These are phyloP conservation scores for Drosophila antonietae DNA, from an alignment of 2,888 invertebrate genomes.

Conservation along the genomic window DNA sequence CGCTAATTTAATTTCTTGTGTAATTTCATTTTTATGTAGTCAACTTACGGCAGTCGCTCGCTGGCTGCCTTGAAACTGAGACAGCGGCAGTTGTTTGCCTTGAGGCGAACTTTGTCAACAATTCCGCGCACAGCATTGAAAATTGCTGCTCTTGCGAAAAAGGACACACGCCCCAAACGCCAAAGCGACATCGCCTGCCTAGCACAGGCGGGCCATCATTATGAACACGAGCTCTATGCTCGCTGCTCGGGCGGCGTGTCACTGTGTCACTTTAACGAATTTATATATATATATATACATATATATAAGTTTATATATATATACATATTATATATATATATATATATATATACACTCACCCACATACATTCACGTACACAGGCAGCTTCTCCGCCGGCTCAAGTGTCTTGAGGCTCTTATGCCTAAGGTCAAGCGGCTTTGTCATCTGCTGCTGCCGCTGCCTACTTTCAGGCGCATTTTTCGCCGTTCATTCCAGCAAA, in stretches of 20 bases:
- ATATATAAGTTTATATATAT: background rate
- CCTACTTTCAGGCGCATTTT: constrained; percentile 59
- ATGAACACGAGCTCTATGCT: constrained; percentile 50
- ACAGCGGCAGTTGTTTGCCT: constrained; percentile 62
- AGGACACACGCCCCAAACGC: constrained; percentile 33
- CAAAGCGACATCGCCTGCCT: constrained; percentile 12
- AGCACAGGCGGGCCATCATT: constrained; percentile 63
- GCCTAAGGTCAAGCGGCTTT: constrained; percentile 75
- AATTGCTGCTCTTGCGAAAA: constrained; percentile 71
- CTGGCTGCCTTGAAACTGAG: constrained; percentile 72
- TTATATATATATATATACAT: constrained; percentile 23
- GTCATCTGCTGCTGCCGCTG: constrained; percentile 59
- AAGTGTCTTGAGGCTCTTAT: constrained; percentile 61
- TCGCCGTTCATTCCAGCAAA: constrained; percentile 50
- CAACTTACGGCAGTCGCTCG: constrained; percentile 47
- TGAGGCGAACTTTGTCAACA: constrained; percentile 80
- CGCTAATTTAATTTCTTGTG: constrained; percentile 78
- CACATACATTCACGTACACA: background rate
- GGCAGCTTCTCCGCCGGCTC: constrained; percentile 20
- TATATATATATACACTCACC: background rate
- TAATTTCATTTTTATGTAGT: constrained; percentile 78
- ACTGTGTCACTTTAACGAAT: constrained; percentile 65
- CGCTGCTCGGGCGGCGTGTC: constrained; percentile 49
- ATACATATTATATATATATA: background rate
- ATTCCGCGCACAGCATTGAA: constrained; percentile 76